Percentiles rank a stretch among this genome's conserved stretches.
Evolutionary conservation across 2,797 vertebrate genomes (phyloP).

Genomic region (Macroramphosus scolopax): DNA sequence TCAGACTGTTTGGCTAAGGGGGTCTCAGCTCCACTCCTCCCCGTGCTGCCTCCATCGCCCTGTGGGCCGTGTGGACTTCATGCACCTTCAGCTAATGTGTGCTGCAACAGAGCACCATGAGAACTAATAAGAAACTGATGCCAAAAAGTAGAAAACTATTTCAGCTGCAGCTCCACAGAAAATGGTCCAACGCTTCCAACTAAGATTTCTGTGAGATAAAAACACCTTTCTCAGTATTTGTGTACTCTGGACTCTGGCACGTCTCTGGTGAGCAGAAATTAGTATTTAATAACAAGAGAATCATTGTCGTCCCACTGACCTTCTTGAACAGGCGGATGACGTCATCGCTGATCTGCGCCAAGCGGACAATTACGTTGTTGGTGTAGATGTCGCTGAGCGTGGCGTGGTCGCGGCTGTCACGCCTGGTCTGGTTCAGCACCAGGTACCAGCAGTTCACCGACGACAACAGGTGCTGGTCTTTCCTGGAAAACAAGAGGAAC

Average conservation of each 20-base stretch:
- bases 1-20: not conserved
- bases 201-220: no score
- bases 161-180: no score
- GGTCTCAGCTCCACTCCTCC: not conserved
- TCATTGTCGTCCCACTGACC: conserved; percentile 67
- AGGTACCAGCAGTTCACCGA: conserved; percentile 98
- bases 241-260: no score
- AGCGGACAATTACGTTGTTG: conserved; percentile 94
- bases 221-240: no score
- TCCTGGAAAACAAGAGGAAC: conserved; percentile 73
- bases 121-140: no score
- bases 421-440: conserved; percentile 93
- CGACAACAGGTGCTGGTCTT: conserved; percentile 95
- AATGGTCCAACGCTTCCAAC: no score
- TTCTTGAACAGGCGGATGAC: conserved; percentile 98
- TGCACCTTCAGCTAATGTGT: no score
- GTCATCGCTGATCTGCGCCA: conserved; percentile 95
- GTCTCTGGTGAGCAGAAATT: no score
- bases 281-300: no score
- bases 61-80: not conserved
- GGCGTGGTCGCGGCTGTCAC: conserved; percentile 95
- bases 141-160: no score
- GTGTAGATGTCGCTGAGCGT: conserved; percentile 97
- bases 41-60: not conserved
- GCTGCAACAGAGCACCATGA: no score